phyloP scores from a whole-genome alignment of 2,113 vertebrate species.

The Anseranas semipalmata region DNA sequence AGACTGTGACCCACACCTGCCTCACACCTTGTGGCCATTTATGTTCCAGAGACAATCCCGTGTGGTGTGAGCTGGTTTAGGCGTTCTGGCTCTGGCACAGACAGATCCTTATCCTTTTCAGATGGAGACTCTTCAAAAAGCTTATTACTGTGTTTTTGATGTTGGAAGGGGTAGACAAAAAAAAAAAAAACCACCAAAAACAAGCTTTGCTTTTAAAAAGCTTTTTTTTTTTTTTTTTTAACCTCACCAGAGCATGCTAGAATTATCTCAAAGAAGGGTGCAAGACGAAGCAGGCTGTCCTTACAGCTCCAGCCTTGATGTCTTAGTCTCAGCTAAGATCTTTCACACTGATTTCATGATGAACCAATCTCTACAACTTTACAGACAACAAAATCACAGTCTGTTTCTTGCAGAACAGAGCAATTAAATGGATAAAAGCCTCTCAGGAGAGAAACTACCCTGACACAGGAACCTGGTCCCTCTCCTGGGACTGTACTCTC shows the following conservation, averaged over 20 bases:
- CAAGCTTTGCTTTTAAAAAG: neutral
- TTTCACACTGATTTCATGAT: neutral
- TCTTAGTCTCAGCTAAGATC: neutral
- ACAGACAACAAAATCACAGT: neutral
- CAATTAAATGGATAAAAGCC: neutral
- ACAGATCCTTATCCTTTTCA: neutral
- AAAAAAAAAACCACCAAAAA: neutral
- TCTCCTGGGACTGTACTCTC: neutral
- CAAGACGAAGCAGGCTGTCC: neutral
- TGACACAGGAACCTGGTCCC: neutral
- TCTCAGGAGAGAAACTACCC: neutral
- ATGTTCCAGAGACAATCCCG: neutral
- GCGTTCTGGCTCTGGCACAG: neutral
- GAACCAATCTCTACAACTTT: neutral
- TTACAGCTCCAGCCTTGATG: neutral
- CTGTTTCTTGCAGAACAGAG: neutral
- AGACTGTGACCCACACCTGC: neutral
- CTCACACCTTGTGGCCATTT: neutral
- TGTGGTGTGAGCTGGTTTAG: neutral
- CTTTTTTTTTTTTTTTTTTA: neutral
- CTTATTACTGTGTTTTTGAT: neutral
- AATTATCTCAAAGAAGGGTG: neutral
- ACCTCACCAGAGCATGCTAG: neutral
- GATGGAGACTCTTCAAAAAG: neutral
- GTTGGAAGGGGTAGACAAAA: neutral